A percentile compares a stretch with the other conserved stretches of the same genome.
phyloP scores from a whole-genome alignment of 2,888 invertebrate genomes.

The Sclerodermus sp. region DNA sequence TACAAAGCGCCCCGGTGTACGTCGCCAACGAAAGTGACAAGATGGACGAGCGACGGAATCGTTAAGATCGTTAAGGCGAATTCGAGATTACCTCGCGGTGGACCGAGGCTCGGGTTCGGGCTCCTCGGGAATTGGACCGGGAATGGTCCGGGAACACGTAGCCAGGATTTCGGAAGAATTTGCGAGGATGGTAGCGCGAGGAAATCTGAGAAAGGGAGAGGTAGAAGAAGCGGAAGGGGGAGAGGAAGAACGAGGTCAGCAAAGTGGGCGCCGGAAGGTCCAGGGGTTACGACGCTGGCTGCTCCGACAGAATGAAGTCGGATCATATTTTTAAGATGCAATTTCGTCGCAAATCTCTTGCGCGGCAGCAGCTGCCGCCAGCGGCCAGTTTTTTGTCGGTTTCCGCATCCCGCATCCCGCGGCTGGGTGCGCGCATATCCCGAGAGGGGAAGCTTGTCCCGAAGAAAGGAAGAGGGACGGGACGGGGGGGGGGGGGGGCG shows the following conservation, averaged over 20 bases:
- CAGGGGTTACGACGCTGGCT: conserved; percentile 18
- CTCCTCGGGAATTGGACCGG: too few relatives aligned
- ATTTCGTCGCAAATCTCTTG: conserved; percentile 50
- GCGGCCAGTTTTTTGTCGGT: background rate
- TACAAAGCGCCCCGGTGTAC: background rate
- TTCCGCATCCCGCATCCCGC: too few relatives aligned
- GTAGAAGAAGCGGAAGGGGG: conserved; percentile 1
- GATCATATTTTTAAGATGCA: conserved; percentile 54
- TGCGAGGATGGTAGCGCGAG: too few relatives aligned
- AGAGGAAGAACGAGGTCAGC: background rate
- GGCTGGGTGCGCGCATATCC: too few relatives aligned
- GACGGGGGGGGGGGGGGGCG: conserved; percentile 4
- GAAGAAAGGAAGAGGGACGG: background rate
- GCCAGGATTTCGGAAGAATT: too few relatives aligned
- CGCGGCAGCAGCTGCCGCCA: conserved; percentile 38
- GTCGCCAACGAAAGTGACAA: too few relatives aligned
- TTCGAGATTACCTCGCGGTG: too few relatives aligned
- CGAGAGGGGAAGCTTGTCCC: background rate
- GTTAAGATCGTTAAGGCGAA: too few relatives aligned
- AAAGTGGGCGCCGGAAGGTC: background rate
- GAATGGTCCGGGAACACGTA: too few relatives aligned
- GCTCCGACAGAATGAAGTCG: conserved; percentile 44
- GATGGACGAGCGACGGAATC: too few relatives aligned
- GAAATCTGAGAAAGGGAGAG: background rate
- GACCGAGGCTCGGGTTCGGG: too few relatives aligned